Conservation (phyloP, 2,888 invertebrate genomes). For the Drosophila picticornis region DNA sequence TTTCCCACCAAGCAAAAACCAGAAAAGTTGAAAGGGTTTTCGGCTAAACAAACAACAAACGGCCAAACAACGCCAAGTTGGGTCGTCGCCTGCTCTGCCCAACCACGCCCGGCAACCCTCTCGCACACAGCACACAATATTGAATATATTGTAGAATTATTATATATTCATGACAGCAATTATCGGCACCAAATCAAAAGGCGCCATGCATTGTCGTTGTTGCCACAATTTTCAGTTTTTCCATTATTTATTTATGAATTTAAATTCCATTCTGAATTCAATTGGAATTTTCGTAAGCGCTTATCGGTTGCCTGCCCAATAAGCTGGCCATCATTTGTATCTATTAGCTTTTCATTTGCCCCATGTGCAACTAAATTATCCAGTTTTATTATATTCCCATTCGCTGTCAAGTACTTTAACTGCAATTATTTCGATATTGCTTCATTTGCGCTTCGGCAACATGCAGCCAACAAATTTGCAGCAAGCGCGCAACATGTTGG, state of each 20-base stretch:
- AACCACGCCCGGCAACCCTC: slow-evolving; percentile 9
- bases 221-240: slow-evolving; percentile 33
- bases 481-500: slow-evolving; percentile 58
- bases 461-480: slow-evolving; percentile 67
- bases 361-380: slow-evolving; percentile 46
- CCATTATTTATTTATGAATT: slow-evolving; percentile 42
- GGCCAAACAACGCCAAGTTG: slow-evolving; percentile 19
- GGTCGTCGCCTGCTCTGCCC: slow-evolving; percentile 11
- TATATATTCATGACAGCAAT: slow-evolving; percentile 76
- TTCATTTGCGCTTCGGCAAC: slow-evolving; percentile 50
- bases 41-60: slow-evolving; percentile 53
- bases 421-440: slow-evolving; percentile 60
- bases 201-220: slow-evolving; percentile 33
- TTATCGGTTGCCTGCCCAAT: slow-evolving; percentile 46
- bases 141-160: slow-evolving; percentile 42
- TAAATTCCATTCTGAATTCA: slow-evolving; percentile 29
- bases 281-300: slow-evolving; percentile 31
- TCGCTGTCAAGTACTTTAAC: slow-evolving; percentile 51
- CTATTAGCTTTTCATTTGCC: slow-evolving; percentile 58
- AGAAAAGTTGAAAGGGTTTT: slow-evolving; percentile 65
- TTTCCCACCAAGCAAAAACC: slow-evolving; percentile 54
- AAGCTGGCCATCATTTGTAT: slow-evolving; percentile 45
- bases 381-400: slow-evolving; percentile 39
- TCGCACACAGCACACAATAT: slow-evolving; percentile 7
- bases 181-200: slow-evolving; percentile 74